A percentile compares a stretch with the other conserved stretches of the same genome.
These are phyloP conservation scores for Monarcha castaneiventris DNA, from an alignment of 2,113 vertebrate genomes.

Conservation along the genomic window DNA sequence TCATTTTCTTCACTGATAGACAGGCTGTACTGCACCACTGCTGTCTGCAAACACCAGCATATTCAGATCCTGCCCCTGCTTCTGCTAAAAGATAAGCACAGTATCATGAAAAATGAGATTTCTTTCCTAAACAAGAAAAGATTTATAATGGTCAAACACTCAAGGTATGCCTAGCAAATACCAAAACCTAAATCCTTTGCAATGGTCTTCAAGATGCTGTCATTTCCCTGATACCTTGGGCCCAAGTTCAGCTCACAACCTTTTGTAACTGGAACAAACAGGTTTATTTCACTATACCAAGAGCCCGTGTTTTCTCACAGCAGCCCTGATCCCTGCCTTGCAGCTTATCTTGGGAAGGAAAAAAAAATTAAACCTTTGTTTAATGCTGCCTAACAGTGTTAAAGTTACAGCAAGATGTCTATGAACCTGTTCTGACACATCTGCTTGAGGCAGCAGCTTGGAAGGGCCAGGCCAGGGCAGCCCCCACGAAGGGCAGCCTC, in stretches of 20 bases:
- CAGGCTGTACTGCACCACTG: background rate
- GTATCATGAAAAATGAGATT: constrained; percentile 17
- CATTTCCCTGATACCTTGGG: background rate
- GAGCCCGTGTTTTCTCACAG: background rate
- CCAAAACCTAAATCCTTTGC: background rate
- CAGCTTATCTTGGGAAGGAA: background rate
- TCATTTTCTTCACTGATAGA: constrained; percentile 5
- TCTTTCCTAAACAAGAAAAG: constrained; percentile 7
- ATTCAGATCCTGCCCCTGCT: background rate
- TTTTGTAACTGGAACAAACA: background rate
- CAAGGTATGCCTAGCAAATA: constrained; percentile 6
- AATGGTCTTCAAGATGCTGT: background rate
- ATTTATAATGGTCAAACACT: background rate
- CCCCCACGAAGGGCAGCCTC: background rate
- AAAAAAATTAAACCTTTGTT: background rate
- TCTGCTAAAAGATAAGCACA: constrained; percentile 19
- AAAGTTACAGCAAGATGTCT: background rate
- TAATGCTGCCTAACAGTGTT: background rate
- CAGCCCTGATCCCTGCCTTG: background rate
- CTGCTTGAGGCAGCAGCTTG: background rate
- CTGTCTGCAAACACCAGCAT: constrained; percentile 12
- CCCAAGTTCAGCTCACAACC: background rate
- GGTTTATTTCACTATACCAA: background rate
- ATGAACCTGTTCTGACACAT: background rate
- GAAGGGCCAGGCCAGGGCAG: background rate